Evolutionary conservation across 1,140 invertebrate genomes (phyloP).

Genomic region (Pachyrhynchus sulphureomaculatus): DNA sequence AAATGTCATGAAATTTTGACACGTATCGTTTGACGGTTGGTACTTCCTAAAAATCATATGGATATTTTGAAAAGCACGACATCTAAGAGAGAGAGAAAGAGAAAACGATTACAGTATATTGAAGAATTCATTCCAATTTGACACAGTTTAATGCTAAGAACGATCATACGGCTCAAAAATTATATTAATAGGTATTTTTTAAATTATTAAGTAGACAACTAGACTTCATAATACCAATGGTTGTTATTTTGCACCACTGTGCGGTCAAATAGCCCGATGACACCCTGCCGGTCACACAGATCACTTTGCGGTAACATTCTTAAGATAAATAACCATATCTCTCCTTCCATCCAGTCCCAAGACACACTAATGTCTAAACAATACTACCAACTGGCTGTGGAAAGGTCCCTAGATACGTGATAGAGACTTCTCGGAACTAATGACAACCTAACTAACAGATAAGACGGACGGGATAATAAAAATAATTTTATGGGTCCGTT

Average conservation of each 20-base stretch:
- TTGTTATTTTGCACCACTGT: conserved; percentile 6
- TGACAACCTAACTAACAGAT: conserved; percentile 27
- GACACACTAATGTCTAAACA: conserved; percentile 49
- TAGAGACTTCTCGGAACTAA: conserved; percentile 35
- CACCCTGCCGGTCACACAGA: conserved; percentile 46
- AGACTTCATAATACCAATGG: no score
- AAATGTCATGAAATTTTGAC: no score
- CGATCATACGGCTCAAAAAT: no score
- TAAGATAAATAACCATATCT: conserved; percentile 52
- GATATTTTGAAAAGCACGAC: no score
- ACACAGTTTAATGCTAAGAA: no score
- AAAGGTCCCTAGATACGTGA: conserved; percentile 43
- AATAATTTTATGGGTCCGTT: conserved; percentile 28
- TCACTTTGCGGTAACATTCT: conserved; percentile 50
- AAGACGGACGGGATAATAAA: conserved; percentile 26
- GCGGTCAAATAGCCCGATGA: background rate
- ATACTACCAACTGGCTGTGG: conserved; percentile 41
- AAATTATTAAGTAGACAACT: no score
- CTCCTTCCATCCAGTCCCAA: conserved; percentile 39
- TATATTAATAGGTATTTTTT: no score
- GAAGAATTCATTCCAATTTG: no score
- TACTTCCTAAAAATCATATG: no score
- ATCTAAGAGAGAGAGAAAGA: no score
- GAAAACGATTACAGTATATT: no score
- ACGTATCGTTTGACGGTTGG: no score